These are phyloP conservation scores for Melanotaenia parkinsoni DNA, from an alignment of 2,797 vertebrate genomes.

Conservation along the genomic window DNA sequence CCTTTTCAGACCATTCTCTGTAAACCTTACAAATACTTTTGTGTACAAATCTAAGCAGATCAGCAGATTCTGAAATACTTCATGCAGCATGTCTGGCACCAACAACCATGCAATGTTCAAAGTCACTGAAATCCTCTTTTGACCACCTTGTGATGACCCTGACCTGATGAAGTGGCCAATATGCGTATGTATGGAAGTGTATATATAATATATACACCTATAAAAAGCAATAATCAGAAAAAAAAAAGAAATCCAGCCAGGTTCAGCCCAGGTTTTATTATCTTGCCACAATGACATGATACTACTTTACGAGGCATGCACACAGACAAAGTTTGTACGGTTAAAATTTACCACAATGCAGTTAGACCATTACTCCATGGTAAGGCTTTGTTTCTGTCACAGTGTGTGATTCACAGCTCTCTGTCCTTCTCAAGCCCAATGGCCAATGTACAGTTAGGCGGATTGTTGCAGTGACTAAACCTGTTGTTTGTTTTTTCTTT, in stretches of 20 bases:
- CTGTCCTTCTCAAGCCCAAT: slow-evolving; percentile 81
- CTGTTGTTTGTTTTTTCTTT: slow-evolving; percentile 61
- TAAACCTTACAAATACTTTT: too few species aligned
- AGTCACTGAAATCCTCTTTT: too few species aligned
- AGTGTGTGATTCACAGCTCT: slow-evolving; percentile 85
- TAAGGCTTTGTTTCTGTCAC: slow-evolving; percentile 91
- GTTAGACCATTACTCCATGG: slow-evolving; percentile 83
- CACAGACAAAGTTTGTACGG: slow-evolving; percentile 85
- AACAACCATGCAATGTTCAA: too few species aligned
- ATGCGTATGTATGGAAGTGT: too few species aligned
- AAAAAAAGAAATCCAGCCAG: slow-evolving; percentile 47
- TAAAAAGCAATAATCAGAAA: not conserved
- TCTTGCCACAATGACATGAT: slow-evolving; percentile 86
- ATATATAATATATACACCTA: not conserved
- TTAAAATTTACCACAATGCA: slow-evolving; percentile 80
- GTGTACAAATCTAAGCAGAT: too few species aligned
- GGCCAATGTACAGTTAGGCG: slow-evolving; percentile 79
- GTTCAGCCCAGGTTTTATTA: slow-evolving; percentile 90
- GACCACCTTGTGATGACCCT: too few species aligned
- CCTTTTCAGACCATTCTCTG: too few species aligned
- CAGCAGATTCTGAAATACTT: too few species aligned
- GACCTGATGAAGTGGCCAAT: too few species aligned
- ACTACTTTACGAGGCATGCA: slow-evolving; percentile 95
- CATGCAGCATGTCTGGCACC: too few species aligned
- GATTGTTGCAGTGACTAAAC: slow-evolving; percentile 81